phyloP scores from a whole-genome alignment of 1,140 invertebrate species.

The Drosophila baimaii region DNA sequence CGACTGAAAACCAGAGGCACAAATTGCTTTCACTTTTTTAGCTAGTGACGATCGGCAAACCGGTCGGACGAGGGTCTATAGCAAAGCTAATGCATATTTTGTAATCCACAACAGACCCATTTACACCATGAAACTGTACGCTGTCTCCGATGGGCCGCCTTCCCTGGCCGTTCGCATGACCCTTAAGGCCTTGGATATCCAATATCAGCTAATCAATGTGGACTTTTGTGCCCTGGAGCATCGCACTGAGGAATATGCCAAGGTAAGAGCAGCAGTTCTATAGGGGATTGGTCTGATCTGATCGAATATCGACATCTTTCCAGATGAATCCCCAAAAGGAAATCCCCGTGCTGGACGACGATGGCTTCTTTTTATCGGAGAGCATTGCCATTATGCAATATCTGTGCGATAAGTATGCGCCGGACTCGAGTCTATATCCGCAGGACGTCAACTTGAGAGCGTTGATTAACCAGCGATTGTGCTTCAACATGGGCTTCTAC shows the following conservation, averaged over 20 bases:
- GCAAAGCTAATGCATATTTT: slow-evolving; percentile 24
- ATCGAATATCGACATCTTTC: slow-evolving; percentile 36
- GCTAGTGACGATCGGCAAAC: slow-evolving; percentile 46
- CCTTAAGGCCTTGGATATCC: slow-evolving; percentile 87
- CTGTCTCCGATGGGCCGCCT: slow-evolving; percentile 90
- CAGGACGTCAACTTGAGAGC: slow-evolving; percentile 88
- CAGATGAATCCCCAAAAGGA: slow-evolving; percentile 92
- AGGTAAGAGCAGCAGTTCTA: slow-evolving; percentile 84
- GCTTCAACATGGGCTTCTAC: slow-evolving; percentile 90
- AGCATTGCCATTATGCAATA: slow-evolving; percentile 91
- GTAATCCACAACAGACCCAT: slow-evolving; percentile 61
- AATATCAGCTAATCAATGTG: slow-evolving; percentile 88
- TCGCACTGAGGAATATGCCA: slow-evolving; percentile 88
- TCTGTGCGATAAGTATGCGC: slow-evolving; percentile 89
- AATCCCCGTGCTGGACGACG: slow-evolving; percentile 90
- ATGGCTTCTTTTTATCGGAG: slow-evolving; percentile 89
- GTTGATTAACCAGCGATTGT: slow-evolving; percentile 90
- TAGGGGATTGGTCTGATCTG: slow-evolving; percentile 22
- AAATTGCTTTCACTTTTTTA: slow-evolving; percentile 64
- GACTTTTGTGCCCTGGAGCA: slow-evolving; percentile 89
- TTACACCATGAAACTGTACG: slow-evolving; percentile 88
- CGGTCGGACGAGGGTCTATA: slow-evolving; percentile 51
- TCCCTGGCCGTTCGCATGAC: slow-evolving; percentile 89
- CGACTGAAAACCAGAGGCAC: background rate
- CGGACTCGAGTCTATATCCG: slow-evolving; percentile 88